Evolutionary conservation across 2,797 vertebrate genomes (phyloP).

Genomic region (Pangasius djambal): DNA sequence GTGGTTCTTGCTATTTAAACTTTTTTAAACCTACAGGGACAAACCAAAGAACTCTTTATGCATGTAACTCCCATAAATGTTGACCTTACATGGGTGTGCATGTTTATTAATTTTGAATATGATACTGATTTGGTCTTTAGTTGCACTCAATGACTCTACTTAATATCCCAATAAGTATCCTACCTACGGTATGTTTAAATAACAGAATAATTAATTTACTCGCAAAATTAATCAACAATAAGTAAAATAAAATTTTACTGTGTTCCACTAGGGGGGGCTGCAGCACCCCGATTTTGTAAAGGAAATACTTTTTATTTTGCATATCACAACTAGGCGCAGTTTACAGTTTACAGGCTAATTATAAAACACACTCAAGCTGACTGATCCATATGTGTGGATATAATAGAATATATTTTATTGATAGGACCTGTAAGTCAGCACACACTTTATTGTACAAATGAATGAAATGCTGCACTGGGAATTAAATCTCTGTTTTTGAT

Average conservation of each 20-base stretch:
- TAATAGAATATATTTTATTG: neutral
- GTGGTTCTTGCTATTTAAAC: neutral
- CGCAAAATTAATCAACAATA: neutral
- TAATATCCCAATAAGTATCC: neutral
- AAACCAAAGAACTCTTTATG: neutral
- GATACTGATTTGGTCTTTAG: neutral
- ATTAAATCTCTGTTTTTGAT: neutral
- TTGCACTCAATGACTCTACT: neutral
- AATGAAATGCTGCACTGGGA: neutral
- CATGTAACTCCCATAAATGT: neutral
- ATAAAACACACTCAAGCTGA: neutral
- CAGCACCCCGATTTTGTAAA: neutral
- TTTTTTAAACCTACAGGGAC: neutral
- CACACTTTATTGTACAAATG: neutral
- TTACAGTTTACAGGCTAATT: neutral
- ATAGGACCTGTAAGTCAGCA: neutral
- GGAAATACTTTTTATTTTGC: neutral
- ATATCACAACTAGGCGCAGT: neutral
- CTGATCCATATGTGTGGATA: neutral
- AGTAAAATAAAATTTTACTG: neutral
- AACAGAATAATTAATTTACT: neutral
- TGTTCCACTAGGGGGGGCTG: constrained; percentile 8
- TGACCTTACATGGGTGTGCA: neutral
- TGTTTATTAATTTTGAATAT: neutral
- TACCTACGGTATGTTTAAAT: neutral